Evolutionary conservation across 1,140 invertebrate species (phyloP).

Genomic region (Drosophila trapezifrons): DNA sequence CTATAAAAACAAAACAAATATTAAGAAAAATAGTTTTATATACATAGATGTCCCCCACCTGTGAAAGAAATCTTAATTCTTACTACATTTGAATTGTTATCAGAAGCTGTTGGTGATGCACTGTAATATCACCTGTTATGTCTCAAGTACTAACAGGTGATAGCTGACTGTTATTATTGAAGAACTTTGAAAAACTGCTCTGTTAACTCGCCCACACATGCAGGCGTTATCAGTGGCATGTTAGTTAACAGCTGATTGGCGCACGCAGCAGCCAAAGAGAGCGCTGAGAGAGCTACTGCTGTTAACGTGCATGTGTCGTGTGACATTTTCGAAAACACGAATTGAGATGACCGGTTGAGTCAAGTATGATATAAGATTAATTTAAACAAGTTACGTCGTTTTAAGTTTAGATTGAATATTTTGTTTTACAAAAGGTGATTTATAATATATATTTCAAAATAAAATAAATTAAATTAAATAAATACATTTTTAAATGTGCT

Average conservation of each 20-base stretch:
- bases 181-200: neutral
- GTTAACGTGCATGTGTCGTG: conserved; percentile 1
- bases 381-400: too few relatives aligned
- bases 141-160: neutral
- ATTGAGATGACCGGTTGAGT: neutral
- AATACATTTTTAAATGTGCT: neutral
- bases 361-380: too few relatives aligned
- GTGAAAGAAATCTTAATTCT: neutral
- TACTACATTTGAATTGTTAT: too few relatives aligned
- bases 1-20: too few relatives aligned
- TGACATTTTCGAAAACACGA: conserved; percentile 7
- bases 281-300: neutral
- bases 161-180: neutral
- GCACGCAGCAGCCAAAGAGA: conserved; percentile 1
- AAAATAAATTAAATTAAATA: neutral
- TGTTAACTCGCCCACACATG: neutral
- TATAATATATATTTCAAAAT: neutral
- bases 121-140: neutral
- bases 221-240: neutral
- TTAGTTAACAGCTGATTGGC: conserved; percentile 1
- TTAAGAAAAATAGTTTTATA: too few relatives aligned
- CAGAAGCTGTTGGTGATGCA: neutral
- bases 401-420: neutral
- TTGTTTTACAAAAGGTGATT: neutral
- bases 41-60: too few relatives aligned